Evolutionary conservation across 2,113 vertebrate species (phyloP), one percentile per base, ranked within the genome.

Genomic region (Rhabdomys dilectus): DNA sequence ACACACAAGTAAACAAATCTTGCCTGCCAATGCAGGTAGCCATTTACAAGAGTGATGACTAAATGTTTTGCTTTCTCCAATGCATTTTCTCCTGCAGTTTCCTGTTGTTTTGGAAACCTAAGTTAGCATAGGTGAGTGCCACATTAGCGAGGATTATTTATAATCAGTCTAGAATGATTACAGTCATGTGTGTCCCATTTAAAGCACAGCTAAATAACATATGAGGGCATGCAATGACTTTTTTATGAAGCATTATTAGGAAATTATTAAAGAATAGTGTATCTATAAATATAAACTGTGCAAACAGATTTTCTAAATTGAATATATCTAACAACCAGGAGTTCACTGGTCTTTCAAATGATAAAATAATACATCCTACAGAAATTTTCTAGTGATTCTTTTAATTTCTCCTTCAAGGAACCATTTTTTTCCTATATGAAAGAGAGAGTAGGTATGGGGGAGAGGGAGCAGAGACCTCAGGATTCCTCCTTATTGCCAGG

Each of bases 171-270:
- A 70, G 56, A 88, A 96, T 48, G 45, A 62, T 75, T 91, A 85
- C 19, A 60, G 17, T 75, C 58, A 75, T 5, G 68, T 91, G 13
- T 89, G 26, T 89, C 82, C 91, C 64, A n/a, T 96, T 87, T 78
- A 70, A 91, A 93, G 21, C 29, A 90, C 21, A 76, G 19, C 78
- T 95, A 95, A 85, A 84, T 36, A 92, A 76, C 17, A 95, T 85
- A 96, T 90, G n/a, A 64, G 88, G 88, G 68, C 10, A 42, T 39
- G n/a, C 17, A 58, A 73, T 45, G 13, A 66, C 73, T 86, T 81
- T 48, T 42, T 91, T 81, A 22, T 16, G 78, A 21, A 9, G 42
- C 56, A 7, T 13, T 93, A 86, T 4, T 66, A 17, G 86, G 16
- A 97, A 95, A 64, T 29, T 72, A 34, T 78, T 73, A 93, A 24